Evolutionary conservation across 1,140 invertebrate genomes (phyloP), one percentile per base, ranked within the genome.

Genomic region (Ips nitidus): DNA sequence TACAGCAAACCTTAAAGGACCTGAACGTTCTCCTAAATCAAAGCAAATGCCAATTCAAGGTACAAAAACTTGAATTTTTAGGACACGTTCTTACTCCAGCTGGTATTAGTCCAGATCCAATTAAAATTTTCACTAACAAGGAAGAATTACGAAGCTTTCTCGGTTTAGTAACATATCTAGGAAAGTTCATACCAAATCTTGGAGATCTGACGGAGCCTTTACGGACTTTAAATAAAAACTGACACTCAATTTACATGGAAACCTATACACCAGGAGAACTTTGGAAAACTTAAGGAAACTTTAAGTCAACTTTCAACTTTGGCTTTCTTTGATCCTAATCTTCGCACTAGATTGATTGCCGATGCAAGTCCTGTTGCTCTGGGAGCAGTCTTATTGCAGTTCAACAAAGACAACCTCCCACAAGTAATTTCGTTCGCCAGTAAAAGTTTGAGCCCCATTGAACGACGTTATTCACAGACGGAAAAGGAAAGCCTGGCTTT

Each of bases 121-220:
- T 61, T 2, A 67, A 73, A 45, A 47, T 73, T 36, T 55, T 69
- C 40, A 50, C 66, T 3, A 69, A 58, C 36, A 60, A 72, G 47
- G 71, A 73, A 65, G 74, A 75, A 69, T 50, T 69, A 52, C 36
- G 59, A 42, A 76, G 71, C 37, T 73, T 75, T 53, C 56, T 75
- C 7, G 73, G 74, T 7, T 57, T 74, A 6, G 66, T 75, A 7
- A 73, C 63, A 2, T 75, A 69, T 63, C 42, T 75, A 39, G 74
- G 74, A 22, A 73, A 75, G 57, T 75, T 69, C 36, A 71, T 75
- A 41, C 70, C 74, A 38, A 58, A 75, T 59, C 52, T 73, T 40
- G 68, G 62, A 41, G 60, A 57, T 2, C 6, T 36, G 47, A 75
- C 70, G 8, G 71, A 73, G 37, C 74, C 73, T 47, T 45, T 75